Evolutionary conservation across 1,140 invertebrate species (phyloP).

Genomic region (Dreissena rostriformis): DNA sequence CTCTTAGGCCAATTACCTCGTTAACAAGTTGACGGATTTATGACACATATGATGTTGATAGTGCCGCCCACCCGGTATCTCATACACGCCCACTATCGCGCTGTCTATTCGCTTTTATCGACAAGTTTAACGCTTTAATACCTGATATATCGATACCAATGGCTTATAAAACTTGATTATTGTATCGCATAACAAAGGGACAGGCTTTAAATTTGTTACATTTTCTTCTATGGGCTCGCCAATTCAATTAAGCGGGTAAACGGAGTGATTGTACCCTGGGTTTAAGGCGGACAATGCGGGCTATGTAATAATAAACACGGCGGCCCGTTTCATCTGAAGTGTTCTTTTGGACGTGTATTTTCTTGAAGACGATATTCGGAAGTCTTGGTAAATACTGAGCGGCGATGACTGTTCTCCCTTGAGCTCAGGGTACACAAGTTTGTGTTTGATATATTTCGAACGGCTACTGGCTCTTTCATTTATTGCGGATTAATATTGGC

Average conservation of each 20-base stretch:
- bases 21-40: too few relatives aligned
- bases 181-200: neutral
- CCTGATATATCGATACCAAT: neutral
- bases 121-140: neutral
- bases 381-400: constrained; percentile 4
- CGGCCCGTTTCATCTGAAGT: constrained; percentile 14
- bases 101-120: neutral
- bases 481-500: constrained; percentile 1
- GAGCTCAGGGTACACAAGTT: constrained; percentile 8
- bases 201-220: neutral
- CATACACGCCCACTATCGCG: too few relatives aligned
- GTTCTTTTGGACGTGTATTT: neutral
- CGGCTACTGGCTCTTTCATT: neutral
- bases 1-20: too few relatives aligned
- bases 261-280: neutral
- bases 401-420: constrained; percentile 14
- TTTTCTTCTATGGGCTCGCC: neutral
- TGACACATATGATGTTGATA: too few relatives aligned
- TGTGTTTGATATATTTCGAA: neutral
- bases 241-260: constrained; percentile 23
- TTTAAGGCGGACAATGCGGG: neutral
- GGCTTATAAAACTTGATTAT: neutral
- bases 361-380: constrained; percentile 11
- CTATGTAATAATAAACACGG: constrained; percentile 12
- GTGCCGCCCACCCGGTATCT: too few relatives aligned